These are phyloP conservation scores for Synanthedon vespiformis DNA, from an alignment of 2,888 invertebrate species.

Conservation along the genomic window DNA sequence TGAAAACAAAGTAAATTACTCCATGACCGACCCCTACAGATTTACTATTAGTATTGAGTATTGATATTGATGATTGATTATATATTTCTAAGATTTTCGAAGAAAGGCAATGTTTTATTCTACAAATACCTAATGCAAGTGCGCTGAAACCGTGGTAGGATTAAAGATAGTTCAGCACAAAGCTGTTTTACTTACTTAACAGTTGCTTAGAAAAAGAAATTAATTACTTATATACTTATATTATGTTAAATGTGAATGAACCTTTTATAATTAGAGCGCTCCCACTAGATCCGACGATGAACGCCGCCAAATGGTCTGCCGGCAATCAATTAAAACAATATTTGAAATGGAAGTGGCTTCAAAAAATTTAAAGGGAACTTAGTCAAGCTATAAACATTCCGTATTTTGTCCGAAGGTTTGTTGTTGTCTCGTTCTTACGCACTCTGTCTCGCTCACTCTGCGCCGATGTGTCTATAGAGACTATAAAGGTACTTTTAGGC, in stretches of 20 bases:
- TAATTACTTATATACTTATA: conserved; percentile 3
- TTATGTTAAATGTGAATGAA: conserved; percentile 33
- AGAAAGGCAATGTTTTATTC: no score
- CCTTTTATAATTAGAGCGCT: conserved; percentile 48
- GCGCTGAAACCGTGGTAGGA: no score
- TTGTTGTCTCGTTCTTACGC: conserved; percentile 16
- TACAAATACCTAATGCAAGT: no score
- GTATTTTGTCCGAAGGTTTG: conserved; percentile 35
- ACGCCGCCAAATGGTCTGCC: conserved; percentile 60
- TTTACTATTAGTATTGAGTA: no score
- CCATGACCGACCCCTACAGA: no score
- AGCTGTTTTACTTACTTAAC: no score
- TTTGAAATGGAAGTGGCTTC: conserved; percentile 57
- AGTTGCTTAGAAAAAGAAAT: no score
- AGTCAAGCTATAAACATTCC: conserved; percentile 56
- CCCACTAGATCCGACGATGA: conserved; percentile 14
- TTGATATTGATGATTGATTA: no score
- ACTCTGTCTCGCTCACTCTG: conserved; percentile 33
- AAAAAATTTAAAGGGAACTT: conserved; percentile 61
- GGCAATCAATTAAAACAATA: conserved; percentile 69
- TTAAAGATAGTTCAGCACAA: no score
- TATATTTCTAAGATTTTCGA: no score
- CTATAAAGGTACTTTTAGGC: conserved; percentile 19
- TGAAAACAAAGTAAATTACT: no score
- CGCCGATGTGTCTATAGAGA: conserved; percentile 51